phyloP scores from a whole-genome alignment of 2,113 vertebrate species.

The Aegypius monachus region DNA sequence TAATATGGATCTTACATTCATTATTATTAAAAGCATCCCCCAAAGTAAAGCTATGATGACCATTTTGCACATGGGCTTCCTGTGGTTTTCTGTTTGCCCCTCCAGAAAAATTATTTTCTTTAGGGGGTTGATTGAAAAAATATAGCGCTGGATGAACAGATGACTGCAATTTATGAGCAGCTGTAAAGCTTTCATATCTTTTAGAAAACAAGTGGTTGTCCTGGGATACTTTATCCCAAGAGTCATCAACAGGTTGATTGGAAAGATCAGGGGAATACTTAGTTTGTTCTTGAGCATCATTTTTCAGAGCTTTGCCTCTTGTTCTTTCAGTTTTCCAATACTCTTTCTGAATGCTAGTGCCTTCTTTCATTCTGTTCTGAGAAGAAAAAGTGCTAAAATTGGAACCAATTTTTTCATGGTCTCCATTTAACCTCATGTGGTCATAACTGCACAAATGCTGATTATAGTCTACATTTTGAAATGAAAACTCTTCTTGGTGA shows the following conservation, averaged over 20 bases:
- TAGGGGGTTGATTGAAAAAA: constrained; percentile 38
- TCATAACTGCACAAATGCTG: not conserved
- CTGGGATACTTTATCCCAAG: constrained; percentile 37
- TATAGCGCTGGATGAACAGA: not conserved
- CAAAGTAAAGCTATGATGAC: not conserved
- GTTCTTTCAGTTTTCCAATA: not conserved
- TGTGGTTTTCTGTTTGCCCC: not conserved
- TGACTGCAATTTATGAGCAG: not conserved
- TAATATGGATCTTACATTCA: not conserved
- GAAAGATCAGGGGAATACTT: not conserved
- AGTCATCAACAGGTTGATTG: not conserved
- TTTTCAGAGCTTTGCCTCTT: constrained; percentile 9
- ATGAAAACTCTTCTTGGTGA: not conserved
- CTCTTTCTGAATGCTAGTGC: not conserved
- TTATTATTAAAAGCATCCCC: not conserved
- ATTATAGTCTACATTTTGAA: not conserved
- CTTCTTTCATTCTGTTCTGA: not conserved
- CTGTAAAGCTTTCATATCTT: constrained; percentile 21
- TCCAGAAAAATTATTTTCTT: constrained; percentile 11
- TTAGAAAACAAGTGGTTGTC: constrained; percentile 27
- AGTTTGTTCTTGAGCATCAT: not conserved
- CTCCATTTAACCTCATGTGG: not conserved
- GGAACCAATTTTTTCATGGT: not conserved
- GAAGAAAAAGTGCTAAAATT: not conserved
- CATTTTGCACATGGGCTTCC: not conserved